A percentile compares a stretch with the other conserved stretches of the same genome.
These are phyloP conservation scores for Drosophila ficusphila DNA, from an alignment of 1,140 invertebrate genomes.

Conservation along the genomic window DNA sequence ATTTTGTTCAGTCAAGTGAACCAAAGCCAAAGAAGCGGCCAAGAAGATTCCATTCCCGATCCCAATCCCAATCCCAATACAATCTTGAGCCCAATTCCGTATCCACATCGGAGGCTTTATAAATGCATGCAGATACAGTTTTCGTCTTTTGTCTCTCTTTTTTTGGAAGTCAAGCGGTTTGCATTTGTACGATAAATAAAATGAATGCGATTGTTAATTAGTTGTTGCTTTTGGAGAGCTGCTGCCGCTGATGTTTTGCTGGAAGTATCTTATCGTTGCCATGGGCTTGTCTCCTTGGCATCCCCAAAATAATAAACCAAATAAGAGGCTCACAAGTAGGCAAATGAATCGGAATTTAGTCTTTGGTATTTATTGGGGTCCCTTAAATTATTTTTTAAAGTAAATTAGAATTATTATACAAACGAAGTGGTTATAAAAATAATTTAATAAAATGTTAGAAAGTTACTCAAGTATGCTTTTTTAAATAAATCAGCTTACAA, in stretches of 20 bases:
- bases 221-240: constrained; percentile 64
- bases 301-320: constrained; percentile 42
- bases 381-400: neutral
- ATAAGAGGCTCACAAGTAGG: constrained; percentile 41
- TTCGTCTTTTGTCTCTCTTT: constrained; percentile 34
- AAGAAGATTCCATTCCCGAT: constrained; percentile 44
- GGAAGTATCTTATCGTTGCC: constrained; percentile 61
- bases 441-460: too few species aligned
- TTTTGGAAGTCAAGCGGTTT: constrained; percentile 79
- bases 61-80: constrained; percentile 43
- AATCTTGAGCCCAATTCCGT: constrained; percentile 41
- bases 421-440: too few species aligned
- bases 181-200: constrained; percentile 82
- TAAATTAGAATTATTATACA: too few species aligned
- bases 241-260: constrained; percentile 29
- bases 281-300: constrained; percentile 61
- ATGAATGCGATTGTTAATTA: constrained; percentile 82
- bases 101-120: constrained; percentile 55
- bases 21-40: constrained; percentile 22
- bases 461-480: neutral
- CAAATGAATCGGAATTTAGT: constrained; percentile 33
- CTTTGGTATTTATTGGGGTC: constrained; percentile 8
- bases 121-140: constrained; percentile 81
- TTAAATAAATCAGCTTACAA: neutral
- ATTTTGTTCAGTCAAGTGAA: constrained; percentile 82